phyloP scores from a whole-genome alignment of 2,797 vertebrate genomes.

The Pangasius macronema region DNA sequence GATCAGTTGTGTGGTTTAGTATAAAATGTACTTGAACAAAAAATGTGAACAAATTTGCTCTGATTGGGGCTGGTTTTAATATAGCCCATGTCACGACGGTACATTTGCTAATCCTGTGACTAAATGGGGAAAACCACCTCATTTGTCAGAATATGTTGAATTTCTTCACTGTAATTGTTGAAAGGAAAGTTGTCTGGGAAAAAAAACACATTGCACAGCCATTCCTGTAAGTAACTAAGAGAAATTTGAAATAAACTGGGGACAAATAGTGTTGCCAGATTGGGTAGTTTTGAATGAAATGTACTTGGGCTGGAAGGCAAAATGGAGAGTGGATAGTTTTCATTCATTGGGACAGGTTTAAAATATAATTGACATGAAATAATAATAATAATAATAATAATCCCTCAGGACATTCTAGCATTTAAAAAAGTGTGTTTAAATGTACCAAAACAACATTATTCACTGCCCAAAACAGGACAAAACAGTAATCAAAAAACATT shows the following conservation, averaged over 20 bases:
- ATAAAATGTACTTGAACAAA: background rate
- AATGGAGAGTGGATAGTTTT: background rate
- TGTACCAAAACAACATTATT: background rate
- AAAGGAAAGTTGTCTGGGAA: background rate
- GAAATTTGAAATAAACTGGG: background rate
- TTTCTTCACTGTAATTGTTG: background rate
- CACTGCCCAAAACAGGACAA: background rate
- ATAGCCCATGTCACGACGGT: background rate
- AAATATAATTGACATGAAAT: background rate
- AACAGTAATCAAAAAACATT: background rate
- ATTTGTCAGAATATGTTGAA: background rate
- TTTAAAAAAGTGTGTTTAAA: background rate
- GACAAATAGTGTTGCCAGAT: slow-evolving; percentile 3
- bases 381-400: background rate
- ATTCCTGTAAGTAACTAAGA: background rate
- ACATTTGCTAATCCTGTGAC: background rate
- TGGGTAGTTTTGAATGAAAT: background rate
- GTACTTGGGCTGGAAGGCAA: background rate
- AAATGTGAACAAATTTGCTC: background rate
- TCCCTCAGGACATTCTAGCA: background rate
- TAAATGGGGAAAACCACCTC: background rate
- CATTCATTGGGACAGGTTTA: background rate
- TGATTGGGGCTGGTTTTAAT: slow-evolving; percentile 2
- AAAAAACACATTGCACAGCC: background rate
- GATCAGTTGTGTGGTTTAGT: too few relatives aligned